Conservation (phyloP, 2,113 vertebrate genomes). For the Ifrita kowaldi region DNA sequence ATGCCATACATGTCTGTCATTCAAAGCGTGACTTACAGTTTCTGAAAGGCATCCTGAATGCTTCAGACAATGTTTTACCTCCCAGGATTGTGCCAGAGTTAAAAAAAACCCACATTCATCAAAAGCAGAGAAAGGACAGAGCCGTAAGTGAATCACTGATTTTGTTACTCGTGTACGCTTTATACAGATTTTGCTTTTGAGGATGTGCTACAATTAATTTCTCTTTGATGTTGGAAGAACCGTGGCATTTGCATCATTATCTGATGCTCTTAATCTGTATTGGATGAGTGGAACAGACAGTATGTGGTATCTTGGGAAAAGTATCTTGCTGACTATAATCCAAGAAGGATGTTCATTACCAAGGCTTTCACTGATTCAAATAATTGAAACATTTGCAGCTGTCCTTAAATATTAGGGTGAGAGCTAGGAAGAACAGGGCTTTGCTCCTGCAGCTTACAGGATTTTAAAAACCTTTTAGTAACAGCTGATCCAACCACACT, state of each 20-base stretch:
- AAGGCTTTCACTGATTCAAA: conserved; percentile 16
- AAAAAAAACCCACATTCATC: not conserved
- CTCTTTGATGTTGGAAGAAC: not conserved
- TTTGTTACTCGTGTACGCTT: not conserved
- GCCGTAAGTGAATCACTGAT: not conserved
- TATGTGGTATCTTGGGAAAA: conserved; percentile 6
- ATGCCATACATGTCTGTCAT: not conserved
- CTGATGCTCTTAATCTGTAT: conserved; percentile 9
- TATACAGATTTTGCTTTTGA: not conserved
- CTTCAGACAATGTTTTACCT: not conserved
- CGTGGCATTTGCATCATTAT: conserved; percentile 12
- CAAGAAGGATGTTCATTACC: conserved; percentile 18
- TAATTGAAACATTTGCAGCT: conserved; percentile 48
- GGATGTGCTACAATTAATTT: not conserved
- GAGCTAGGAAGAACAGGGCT: not conserved
- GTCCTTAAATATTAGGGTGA: conserved; percentile 23
- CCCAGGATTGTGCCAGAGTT: not conserved
- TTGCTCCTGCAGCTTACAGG: not conserved
- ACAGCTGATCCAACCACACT: not conserved
- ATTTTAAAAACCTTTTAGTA: not conserved
- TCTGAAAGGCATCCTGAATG: not conserved
- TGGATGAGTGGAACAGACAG: not conserved
- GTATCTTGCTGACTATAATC: not conserved
- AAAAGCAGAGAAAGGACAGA: not conserved
- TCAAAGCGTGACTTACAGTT: not conserved